A percentile compares a stretch with the other conserved stretches of the same genome.
Conservation (phyloP, 1,140 invertebrate genomes). For the Euura saliciscinereae region DNA sequence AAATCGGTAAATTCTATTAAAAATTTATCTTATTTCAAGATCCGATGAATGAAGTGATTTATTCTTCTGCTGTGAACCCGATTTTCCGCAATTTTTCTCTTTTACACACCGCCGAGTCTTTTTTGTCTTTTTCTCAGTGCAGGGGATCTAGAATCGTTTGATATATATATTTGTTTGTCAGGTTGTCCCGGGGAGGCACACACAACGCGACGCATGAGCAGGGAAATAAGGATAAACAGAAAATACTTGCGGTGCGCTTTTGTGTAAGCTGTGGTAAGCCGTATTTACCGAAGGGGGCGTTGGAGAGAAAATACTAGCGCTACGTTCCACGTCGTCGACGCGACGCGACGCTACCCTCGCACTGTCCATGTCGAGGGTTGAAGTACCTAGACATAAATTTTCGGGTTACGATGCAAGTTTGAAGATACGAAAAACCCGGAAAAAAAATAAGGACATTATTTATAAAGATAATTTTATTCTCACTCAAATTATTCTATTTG, state of each 20-base stretch:
- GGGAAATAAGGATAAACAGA: background rate
- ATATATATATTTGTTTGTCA: slow-evolving; percentile 1
- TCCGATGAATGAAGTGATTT: background rate
- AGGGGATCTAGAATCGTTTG: background rate
- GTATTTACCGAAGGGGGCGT: background rate
- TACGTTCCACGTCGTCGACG: background rate
- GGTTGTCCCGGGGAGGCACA: background rate
- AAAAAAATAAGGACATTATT: too few relatives aligned
- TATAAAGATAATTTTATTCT: too few relatives aligned
- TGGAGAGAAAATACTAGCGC: too few relatives aligned
- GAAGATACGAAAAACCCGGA: too few relatives aligned
- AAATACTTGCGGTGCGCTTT: background rate
- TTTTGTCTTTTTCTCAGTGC: too few relatives aligned
- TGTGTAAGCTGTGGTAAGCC: background rate
- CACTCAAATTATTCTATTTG: too few relatives aligned
- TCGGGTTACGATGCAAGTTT: too few relatives aligned
- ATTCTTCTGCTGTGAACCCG: background rate
- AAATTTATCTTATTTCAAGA: too few relatives aligned
- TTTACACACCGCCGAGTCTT: too few relatives aligned
- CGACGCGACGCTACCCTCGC: background rate
- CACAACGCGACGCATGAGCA: background rate
- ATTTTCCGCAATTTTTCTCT: slow-evolving; percentile 3
- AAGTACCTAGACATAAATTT: too few relatives aligned
- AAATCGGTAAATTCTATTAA: too few relatives aligned
- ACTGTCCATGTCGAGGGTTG: too few relatives aligned